Percentiles rank a stretch among this genome's conserved stretches.
Evolutionary conservation across 2,888 invertebrate genomes (phyloP).

Genomic region (Leptinotarsa juncta): DNA sequence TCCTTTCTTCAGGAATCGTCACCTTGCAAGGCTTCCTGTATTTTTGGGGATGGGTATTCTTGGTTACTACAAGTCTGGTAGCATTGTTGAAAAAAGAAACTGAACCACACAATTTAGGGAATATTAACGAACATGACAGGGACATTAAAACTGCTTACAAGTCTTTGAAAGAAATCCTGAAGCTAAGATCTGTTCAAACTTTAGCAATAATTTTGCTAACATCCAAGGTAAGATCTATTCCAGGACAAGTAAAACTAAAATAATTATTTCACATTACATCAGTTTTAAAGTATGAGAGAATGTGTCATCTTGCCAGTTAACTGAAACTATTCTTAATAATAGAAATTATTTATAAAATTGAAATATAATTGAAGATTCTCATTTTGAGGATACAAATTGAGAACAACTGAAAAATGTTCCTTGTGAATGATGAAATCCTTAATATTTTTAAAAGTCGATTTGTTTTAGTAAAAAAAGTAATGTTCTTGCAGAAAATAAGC

Average conservation of each 20-base stretch:
- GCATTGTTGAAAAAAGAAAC: conserved; percentile 89
- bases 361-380: no score
- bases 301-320: no score
- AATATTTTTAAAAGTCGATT: no score
- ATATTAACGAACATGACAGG: conserved; percentile 63
- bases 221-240: conserved; percentile 77
- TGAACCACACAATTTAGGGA: conserved; percentile 64
- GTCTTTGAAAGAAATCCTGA: conserved; percentile 84
- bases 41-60: conserved; percentile 95
- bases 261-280: neutral
- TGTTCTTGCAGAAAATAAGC: no score
- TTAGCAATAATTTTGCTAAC: conserved; percentile 87
- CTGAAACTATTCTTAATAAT: no score
- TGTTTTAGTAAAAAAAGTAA: no score
- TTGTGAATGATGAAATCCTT: no score
- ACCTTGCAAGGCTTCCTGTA: conserved; percentile 81
- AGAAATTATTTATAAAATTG: no score
- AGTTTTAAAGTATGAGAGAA: neutral
- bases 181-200: conserved; percentile 83
- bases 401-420: no score
- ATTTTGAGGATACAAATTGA: no score
- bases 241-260: neutral
- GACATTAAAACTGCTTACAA: conserved; percentile 82
- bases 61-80: conserved; percentile 89
- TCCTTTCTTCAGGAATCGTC: conserved; percentile 59